Conservation (phyloP, 1,140 invertebrate genomes). For the Drosophila pruinosa region DNA sequence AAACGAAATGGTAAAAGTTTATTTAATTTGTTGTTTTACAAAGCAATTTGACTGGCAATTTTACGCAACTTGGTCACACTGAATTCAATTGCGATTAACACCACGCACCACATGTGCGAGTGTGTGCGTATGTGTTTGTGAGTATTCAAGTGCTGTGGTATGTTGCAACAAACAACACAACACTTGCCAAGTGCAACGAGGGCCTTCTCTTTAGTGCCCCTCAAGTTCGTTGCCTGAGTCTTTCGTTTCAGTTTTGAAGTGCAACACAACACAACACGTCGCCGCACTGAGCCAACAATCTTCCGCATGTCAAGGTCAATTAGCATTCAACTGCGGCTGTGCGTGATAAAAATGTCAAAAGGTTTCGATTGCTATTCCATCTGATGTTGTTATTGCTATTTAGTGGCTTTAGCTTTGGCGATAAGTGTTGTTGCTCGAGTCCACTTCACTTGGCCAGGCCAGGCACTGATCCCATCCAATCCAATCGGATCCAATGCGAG, state of each 20-base stretch:
- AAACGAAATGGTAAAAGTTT: slow-evolving; percentile 26
- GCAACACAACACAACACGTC: slow-evolving; percentile 26
- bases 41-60: not conserved
- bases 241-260: slow-evolving; percentile 55
- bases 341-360: slow-evolving; percentile 80
- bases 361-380: slow-evolving; percentile 75
- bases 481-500: not conserved
- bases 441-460: slow-evolving; percentile 39
- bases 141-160: slow-evolving; percentile 49
- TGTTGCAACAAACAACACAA: slow-evolving; percentile 58
- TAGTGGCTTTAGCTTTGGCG: slow-evolving; percentile 53
- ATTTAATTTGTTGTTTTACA: not conserved
- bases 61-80: slow-evolving; percentile 47
- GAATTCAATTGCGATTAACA: slow-evolving; percentile 50
- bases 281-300: slow-evolving; percentile 37
- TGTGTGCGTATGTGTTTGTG: slow-evolving; percentile 4
- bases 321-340: slow-evolving; percentile 58
- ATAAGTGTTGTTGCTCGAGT: slow-evolving; percentile 63
- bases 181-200: slow-evolving; percentile 39
- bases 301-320: slow-evolving; percentile 81
- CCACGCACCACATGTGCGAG: not conserved
- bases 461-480: slow-evolving; percentile 7
- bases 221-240: slow-evolving; percentile 58
- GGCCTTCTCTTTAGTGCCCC: slow-evolving; percentile 25
- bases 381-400: slow-evolving; percentile 63